Evolutionary conservation across 2,113 vertebrate genomes (phyloP).

Genomic region (Larimichthys polyactis): DNA sequence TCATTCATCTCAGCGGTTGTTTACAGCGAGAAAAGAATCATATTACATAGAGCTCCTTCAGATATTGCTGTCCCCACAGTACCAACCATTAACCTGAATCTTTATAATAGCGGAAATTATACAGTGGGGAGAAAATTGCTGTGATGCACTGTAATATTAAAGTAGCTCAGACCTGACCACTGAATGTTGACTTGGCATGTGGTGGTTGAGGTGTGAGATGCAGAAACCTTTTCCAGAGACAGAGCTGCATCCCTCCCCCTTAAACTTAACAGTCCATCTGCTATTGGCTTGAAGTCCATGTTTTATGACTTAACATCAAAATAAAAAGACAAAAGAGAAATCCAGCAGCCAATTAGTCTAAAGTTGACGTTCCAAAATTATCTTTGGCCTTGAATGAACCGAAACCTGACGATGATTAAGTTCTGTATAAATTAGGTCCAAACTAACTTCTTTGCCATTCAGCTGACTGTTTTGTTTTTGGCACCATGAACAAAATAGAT

Average conservation of each 20-base stretch:
- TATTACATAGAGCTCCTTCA: neutral
- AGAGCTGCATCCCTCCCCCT: neutral
- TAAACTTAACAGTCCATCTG: neutral
- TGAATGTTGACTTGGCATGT: neutral
- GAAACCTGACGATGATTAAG: no score
- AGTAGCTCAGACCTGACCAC: neutral
- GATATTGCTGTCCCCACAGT: neutral
- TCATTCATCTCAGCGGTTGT: constrained; percentile 2
- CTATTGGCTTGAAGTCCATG: neutral
- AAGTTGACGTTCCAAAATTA: neutral
- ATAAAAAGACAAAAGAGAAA: neutral
- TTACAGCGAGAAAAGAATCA: neutral
- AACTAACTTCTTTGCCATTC: neutral
- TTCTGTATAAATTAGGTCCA: no score
- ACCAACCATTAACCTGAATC: constrained; percentile 10
- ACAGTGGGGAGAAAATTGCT: constrained; percentile 11
- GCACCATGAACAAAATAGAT: neutral
- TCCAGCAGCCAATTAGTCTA: neutral
- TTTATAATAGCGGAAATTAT: constrained; percentile 33
- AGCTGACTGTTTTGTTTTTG: neutral
- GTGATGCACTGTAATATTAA: constrained; percentile 7
- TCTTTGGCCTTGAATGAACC: neutral
- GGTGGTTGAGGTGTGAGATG: neutral
- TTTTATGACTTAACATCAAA: neutral
- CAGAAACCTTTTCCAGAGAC: neutral